These are phyloP conservation scores for Geotrypetes seraphini DNA, from an alignment of 2,797 vertebrate genomes.

Conservation along the genomic window DNA sequence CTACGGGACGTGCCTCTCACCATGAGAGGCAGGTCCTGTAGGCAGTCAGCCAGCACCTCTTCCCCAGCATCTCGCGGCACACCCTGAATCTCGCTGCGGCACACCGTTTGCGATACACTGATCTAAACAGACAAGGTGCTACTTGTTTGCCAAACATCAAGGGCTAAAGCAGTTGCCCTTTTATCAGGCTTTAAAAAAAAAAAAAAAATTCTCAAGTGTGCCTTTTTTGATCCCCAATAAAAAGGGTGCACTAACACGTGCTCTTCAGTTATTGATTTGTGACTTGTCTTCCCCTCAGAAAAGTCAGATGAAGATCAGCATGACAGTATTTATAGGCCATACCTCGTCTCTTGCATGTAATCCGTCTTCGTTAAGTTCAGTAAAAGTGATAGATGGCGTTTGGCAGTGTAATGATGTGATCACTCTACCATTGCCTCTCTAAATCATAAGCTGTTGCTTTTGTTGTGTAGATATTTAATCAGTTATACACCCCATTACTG, in stretches of 20 bases:
- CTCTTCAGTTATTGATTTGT: conserved; percentile 52
- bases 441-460: conserved; percentile 65
- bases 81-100: no score
- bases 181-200: no score
- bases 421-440: conserved; percentile 51
- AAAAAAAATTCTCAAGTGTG: not conserved
- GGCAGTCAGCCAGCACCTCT: no score
- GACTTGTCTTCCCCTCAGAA: conserved; percentile 38
- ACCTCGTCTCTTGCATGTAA: conserved; percentile 52
- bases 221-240: conserved; percentile 7
- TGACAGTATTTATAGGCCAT: conserved; percentile 55
- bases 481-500: conserved; percentile 60
- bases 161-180: not conserved
- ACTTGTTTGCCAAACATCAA: not conserved
- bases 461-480: conserved; percentile 68
- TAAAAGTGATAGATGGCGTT: conserved; percentile 70
- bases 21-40: no score
- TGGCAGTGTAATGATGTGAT: conserved; percentile 67
- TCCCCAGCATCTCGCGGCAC: no score
- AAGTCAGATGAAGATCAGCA: conserved; percentile 65
- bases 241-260: conserved; percentile 17
- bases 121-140: no score
- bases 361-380: conserved; percentile 70
- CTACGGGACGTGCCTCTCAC: no score
- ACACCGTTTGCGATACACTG: no score